Evolutionary conservation across 1,140 invertebrate species (phyloP).

Genomic region (Vanessa tameamea): DNA sequence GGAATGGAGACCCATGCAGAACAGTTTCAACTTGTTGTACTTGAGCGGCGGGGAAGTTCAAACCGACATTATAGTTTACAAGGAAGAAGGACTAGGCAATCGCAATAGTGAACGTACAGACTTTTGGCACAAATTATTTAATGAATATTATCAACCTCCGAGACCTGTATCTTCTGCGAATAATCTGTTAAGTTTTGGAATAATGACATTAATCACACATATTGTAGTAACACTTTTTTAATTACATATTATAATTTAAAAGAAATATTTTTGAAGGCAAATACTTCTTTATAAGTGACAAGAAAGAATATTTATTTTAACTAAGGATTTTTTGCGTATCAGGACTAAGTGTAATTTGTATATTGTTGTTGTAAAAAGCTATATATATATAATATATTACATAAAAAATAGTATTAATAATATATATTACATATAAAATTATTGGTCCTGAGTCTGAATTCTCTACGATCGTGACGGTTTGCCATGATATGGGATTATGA

Average conservation of each 20-base stretch:
- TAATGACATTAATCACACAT: constrained; percentile 37
- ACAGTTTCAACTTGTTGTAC: constrained; percentile 25
- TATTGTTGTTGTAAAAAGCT: no score
- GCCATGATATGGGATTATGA: no score
- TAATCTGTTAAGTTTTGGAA: constrained; percentile 34
- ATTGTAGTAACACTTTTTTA: constrained; percentile 33
- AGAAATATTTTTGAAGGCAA: no score
- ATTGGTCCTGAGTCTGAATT: no score
- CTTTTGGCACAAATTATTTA: constrained; percentile 53
- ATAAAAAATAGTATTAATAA: no score
- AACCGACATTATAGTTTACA: constrained; percentile 27
- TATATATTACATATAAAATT: no score
- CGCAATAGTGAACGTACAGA: constrained; percentile 47
- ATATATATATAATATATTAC: no score
- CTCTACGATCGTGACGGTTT: no score
- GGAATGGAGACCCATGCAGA: constrained; percentile 9
- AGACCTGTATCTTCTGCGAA: constrained; percentile 43
- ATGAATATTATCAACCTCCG: constrained; percentile 45
- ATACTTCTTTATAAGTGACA: no score
- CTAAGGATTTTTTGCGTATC: no score
- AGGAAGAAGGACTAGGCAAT: constrained; percentile 40
- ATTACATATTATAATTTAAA: background rate
- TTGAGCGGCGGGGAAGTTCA: constrained; percentile 43
- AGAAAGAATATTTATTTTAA: no score
- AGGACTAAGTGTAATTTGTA: no score